Conservation (phyloP, 1,140 invertebrate species). For the Drosophila quadrilineata region DNA sequence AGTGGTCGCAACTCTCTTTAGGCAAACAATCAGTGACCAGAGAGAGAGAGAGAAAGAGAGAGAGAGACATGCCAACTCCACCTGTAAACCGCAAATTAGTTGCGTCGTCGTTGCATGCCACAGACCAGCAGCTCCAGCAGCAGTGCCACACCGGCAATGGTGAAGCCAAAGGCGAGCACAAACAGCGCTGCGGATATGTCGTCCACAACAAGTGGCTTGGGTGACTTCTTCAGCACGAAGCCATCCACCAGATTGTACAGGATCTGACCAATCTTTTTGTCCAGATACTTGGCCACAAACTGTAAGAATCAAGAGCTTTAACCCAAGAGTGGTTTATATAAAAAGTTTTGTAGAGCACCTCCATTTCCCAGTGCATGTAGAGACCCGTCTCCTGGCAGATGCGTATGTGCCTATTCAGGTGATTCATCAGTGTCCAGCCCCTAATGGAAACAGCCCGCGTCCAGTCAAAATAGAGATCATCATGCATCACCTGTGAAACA, state of each 20-base stretch:
- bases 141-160: conserved; percentile 38
- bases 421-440: conserved; percentile 66
- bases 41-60: background rate
- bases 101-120: conserved; percentile 15
- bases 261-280: conserved; percentile 60
- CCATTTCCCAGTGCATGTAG: conserved; percentile 66
- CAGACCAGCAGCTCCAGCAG: conserved; percentile 26
- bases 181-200: conserved; percentile 70
- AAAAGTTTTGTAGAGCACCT: conserved; percentile 23
- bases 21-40: conserved; percentile 1
- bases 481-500: conserved; percentile 47
- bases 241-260: conserved; percentile 54
- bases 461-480: conserved; percentile 75
- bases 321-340: background rate
- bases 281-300: conserved; percentile 58
- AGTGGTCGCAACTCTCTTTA: conserved; percentile 8
- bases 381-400: conserved; percentile 64
- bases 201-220: conserved; percentile 52
- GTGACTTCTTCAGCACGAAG: conserved; percentile 47
- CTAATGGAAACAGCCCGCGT: conserved; percentile 68
- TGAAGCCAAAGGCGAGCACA: conserved; percentile 61
- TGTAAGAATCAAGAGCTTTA: background rate
- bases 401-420: conserved; percentile 60
- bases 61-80: conserved; percentile 1
- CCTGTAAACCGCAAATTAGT: conserved; percentile 37